Percentiles rank a stretch among this genome's conserved stretches.
Evolutionary conservation across 1,140 invertebrate species (phyloP).

Genomic region (Gryon sp.): DNA sequence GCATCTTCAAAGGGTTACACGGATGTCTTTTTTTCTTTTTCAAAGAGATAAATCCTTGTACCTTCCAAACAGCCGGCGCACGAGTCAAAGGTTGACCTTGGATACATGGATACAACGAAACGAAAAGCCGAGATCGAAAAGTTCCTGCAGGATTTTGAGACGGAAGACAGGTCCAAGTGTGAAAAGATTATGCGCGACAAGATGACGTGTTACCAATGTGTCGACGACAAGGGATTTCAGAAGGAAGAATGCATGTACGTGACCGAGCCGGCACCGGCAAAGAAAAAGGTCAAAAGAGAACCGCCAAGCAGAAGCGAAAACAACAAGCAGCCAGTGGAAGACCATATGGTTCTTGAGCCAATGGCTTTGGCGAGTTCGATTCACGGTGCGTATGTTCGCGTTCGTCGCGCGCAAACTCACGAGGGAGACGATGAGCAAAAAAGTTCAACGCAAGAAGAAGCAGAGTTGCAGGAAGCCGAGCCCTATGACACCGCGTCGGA

Average conservation of each 20-base stretch:
- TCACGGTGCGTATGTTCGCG: conserved; percentile 30
- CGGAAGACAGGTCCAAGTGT: conserved; percentile 85
- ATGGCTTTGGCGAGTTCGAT: conserved; percentile 47
- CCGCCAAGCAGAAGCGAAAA: conserved; percentile 19
- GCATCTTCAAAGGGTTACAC: conserved; percentile 30
- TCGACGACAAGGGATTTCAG: conserved; percentile 83
- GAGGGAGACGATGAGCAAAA: conserved; percentile 44
- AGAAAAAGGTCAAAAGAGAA: conserved; percentile 49
- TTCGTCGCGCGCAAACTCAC: conserved; percentile 9
- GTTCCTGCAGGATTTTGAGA: conserved; percentile 84
- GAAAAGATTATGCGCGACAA: conserved; percentile 85
- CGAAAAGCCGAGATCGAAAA: conserved; percentile 83
- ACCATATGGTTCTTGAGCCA: conserved; percentile 54
- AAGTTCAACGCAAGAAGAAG: conserved; percentile 27
- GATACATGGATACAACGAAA: conserved; percentile 64
- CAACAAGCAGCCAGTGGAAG: too few species aligned
- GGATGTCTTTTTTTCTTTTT: conserved; percentile 22
- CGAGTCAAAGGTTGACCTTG: conserved; percentile 53
- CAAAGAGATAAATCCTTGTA: conserved; percentile 49
- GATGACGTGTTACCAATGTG: conserved; percentile 87
- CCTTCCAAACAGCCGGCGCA: conserved; percentile 22
- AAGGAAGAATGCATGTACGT: conserved; percentile 89
- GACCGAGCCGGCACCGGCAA: conserved; percentile 73
- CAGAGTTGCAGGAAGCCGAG: conserved; percentile 58
- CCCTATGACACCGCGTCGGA: conserved; percentile 81